A percentile compares a stretch with the other conserved stretches of the same genome.
These are phyloP conservation scores for Drosophila nr. perissopoda DNA, from an alignment of 2,888 invertebrate genomes.

Conservation along the genomic window DNA sequence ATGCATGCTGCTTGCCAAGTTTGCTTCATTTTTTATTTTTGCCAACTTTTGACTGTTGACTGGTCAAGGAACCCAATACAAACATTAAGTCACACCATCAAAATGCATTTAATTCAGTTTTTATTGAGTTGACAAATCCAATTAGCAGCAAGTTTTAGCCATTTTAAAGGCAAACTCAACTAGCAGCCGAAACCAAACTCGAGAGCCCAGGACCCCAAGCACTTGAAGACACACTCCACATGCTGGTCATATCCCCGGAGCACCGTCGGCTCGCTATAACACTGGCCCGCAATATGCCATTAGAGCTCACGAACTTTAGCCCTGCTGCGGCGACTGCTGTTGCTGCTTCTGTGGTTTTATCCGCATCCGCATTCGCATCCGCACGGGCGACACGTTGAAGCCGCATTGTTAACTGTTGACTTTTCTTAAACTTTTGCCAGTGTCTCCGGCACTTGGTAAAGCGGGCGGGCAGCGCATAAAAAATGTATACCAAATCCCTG, in stretches of 20 bases:
- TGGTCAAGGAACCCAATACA: slow-evolving; percentile 63
- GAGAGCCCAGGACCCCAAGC: slow-evolving; percentile 15
- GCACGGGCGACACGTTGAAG: slow-evolving; percentile 78
- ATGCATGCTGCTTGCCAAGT: slow-evolving; percentile 69
- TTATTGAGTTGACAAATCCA: slow-evolving; percentile 79
- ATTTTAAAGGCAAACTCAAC: slow-evolving; percentile 60
- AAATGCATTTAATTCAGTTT: slow-evolving; percentile 75
- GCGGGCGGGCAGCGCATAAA: slow-evolving; percentile 78
- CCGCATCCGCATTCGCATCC: slow-evolving; percentile 50
- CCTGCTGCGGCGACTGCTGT: slow-evolving; percentile 49
- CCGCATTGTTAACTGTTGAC: slow-evolving; percentile 81
- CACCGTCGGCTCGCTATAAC: slow-evolving; percentile 55
- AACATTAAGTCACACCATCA: slow-evolving; percentile 70
- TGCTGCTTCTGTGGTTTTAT: slow-evolving; percentile 28
- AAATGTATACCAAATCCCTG: slow-evolving; percentile 81
- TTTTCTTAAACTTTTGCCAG: slow-evolving; percentile 79
- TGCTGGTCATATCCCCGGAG: slow-evolving; percentile 41
- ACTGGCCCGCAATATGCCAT: slow-evolving; percentile 71
- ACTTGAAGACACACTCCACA: slow-evolving; percentile 47
- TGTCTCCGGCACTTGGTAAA: slow-evolving; percentile 52
- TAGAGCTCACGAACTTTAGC: slow-evolving; percentile 63
- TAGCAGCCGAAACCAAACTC: slow-evolving; percentile 1
- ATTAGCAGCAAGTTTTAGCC: slow-evolving; percentile 68
- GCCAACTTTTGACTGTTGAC: slow-evolving; percentile 10
- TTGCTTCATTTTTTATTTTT: slow-evolving; percentile 7